A percentile compares a stretch with the other conserved stretches of the same genome.
phyloP scores from a whole-genome alignment of 2,888 invertebrate genomes.

The Tenthredo distinguenda region DNA sequence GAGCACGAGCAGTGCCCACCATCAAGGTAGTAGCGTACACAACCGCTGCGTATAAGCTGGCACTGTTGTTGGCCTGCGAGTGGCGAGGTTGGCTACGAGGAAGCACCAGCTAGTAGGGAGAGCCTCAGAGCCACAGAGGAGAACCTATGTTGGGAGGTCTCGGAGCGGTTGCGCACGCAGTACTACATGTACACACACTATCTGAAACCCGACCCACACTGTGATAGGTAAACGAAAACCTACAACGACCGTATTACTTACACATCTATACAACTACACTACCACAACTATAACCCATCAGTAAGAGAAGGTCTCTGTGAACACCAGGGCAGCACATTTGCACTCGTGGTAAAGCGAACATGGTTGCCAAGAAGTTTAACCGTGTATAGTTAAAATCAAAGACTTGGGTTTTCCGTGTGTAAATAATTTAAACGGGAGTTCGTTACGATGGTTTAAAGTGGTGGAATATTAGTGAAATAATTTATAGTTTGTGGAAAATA shows the following conservation, averaged over 20 bases:
- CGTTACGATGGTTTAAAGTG: background rate
- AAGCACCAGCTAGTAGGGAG: conserved; percentile 32
- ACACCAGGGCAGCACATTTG: conserved; percentile 49
- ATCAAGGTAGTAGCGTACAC: conserved; percentile 28
- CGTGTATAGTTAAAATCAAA: conserved; percentile 39
- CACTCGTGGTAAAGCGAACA: conserved; percentile 50
- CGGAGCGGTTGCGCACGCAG: conserved; percentile 79
- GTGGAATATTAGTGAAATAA: conserved; percentile 6
- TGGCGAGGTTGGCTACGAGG: conserved; percentile 55
- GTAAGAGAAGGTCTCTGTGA: conserved; percentile 49
- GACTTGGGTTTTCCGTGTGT: background rate
- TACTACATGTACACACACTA: conserved; percentile 66
- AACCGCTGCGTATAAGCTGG: conserved; percentile 40
- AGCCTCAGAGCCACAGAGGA: conserved; percentile 22
- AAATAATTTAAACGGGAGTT: conserved; percentile 3
- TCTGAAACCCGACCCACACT: background rate
- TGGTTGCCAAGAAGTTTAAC: conserved; percentile 49
- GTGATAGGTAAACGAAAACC: conserved; percentile 19
- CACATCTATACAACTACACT: background rate
- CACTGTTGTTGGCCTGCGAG: conserved; percentile 31
- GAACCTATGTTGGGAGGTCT: conserved; percentile 65
- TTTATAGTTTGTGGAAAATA: conserved; percentile 4
- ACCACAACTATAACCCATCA: conserved; percentile 17
- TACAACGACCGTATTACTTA: conserved; percentile 46
- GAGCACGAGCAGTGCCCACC: conserved; percentile 37